phyloP scores from a whole-genome alignment of 2,113 vertebrate genomes.

The Lepus timidus region DNA sequence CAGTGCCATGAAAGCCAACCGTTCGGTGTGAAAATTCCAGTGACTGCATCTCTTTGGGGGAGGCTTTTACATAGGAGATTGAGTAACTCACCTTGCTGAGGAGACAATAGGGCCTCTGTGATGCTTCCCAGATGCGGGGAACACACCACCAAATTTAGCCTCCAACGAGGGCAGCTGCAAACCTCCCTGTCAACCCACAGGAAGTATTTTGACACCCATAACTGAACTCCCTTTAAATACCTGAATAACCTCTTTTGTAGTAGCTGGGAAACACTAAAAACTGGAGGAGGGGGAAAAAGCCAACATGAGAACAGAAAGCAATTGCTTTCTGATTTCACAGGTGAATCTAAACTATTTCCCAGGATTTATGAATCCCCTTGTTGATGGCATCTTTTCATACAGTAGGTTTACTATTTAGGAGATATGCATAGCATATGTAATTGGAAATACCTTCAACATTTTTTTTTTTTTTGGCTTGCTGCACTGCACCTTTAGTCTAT shows the following conservation, averaged over 20 bases:
- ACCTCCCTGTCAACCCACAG: not conserved
- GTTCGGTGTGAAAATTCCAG: conserved; percentile 46
- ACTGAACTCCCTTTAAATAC: not conserved
- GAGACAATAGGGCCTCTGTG: conserved; percentile 74
- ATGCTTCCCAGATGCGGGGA: not conserved
- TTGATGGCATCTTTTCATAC: not conserved
- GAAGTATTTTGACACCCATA: conserved; percentile 33
- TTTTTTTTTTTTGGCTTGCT: not conserved
- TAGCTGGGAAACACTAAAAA: not conserved
- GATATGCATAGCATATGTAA: not conserved
- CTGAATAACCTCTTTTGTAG: conserved; percentile 10
- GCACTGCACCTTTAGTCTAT: not conserved
- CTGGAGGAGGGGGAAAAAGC: not conserved
- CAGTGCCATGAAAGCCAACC: not conserved
- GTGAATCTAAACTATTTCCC: conserved; percentile 11
- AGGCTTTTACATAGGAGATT: conserved; percentile 53
- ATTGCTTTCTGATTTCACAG: not conserved
- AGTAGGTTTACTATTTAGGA: not conserved
- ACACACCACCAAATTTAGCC: not conserved
- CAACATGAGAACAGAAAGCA: not conserved
- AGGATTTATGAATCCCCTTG: conserved; percentile 41
- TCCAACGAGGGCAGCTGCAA: not conserved
- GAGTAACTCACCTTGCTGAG: conserved; percentile 53
- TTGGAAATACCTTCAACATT: not conserved
- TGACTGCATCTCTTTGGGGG: conserved; percentile 13